A percentile compares a stretch with the other conserved stretches of the same genome.
These are phyloP conservation scores for Yponomeuta plumbellus DNA, from an alignment of 2,888 invertebrate species.

Conservation along the genomic window DNA sequence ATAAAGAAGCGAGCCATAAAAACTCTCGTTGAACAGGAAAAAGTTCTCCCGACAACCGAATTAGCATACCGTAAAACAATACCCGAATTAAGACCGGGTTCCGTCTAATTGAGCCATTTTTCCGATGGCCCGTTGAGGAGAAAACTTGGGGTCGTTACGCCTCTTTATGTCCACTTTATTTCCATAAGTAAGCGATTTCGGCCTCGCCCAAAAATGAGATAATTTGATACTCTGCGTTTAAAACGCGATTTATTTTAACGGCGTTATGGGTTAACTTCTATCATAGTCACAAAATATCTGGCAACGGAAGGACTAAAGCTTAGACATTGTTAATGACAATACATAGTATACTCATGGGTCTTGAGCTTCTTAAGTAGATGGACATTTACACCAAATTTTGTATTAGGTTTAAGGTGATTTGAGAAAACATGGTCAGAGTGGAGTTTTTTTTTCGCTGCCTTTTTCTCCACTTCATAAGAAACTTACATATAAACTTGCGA, in stretches of 20 bases:
- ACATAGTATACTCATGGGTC: too few species aligned
- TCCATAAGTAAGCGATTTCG: constrained; percentile 32
- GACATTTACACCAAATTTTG: too few species aligned
- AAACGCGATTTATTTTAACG: constrained; percentile 42
- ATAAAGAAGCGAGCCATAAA: background rate
- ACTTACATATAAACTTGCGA: too few species aligned
- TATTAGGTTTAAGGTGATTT: too few species aligned
- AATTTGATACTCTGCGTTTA: constrained; percentile 58
- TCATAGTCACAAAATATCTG: constrained; percentile 22
- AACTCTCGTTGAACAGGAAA: background rate
- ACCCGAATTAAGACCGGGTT: background rate
- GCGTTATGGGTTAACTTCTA: constrained; percentile 49
- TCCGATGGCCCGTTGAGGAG: constrained; percentile 15
- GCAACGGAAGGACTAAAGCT: background rate
- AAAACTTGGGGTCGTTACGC: constrained; percentile 21
- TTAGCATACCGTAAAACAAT: constrained; percentile 4
- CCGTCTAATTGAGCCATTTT: constrained; percentile 9
- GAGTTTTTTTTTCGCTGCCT: too few species aligned
- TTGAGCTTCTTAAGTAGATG: too few species aligned
- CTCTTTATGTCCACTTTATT: constrained; percentile 35
- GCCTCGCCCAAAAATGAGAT: constrained; percentile 46
- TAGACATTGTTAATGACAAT: too few species aligned
- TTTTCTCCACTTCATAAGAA: too few species aligned
- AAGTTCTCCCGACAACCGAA: background rate
- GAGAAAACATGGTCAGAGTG: too few species aligned